A percentile compares a stretch with the other conserved stretches of the same genome.
phyloP scores from a whole-genome alignment of 1,140 invertebrate species.

The Diachasma alloeum region DNA sequence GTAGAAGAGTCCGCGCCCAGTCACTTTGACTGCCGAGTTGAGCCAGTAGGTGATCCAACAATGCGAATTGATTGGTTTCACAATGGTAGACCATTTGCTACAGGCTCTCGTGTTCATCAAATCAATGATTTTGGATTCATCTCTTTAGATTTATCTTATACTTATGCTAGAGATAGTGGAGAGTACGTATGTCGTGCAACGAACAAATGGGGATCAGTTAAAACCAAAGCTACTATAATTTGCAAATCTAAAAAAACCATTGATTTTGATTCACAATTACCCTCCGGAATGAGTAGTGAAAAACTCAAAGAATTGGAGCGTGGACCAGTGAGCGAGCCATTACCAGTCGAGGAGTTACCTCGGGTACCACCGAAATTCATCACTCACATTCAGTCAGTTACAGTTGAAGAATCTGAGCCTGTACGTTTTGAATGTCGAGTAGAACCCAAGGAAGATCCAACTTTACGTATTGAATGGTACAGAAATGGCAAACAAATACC shows the following conservation, averaged over 20 bases:
- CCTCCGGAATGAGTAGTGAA: conserved; percentile 90
- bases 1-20: conserved; percentile 86
- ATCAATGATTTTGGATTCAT: conserved; percentile 95
- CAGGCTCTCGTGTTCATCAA: conserved; percentile 88
- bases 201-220: conserved; percentile 85
- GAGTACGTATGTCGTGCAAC: conserved; percentile 87
- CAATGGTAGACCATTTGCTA: conserved; percentile 88
- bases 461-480: conserved; percentile 91
- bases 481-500: conserved; percentile 88
- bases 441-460: conserved; percentile 94
- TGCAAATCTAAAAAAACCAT: conserved; percentile 88
- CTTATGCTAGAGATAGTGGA: conserved; percentile 84
- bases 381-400: conserved; percentile 82
- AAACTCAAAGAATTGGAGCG: conserved; percentile 92
- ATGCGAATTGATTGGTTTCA: conserved; percentile 96
- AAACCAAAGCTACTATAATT: conserved; percentile 83
- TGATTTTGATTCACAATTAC: conserved; percentile 91
- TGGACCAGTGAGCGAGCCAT: conserved; percentile 75
- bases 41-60: conserved; percentile 84
- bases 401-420: conserved; percentile 87
- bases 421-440: conserved; percentile 95
- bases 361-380: conserved; percentile 83
- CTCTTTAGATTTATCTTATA: conserved; percentile 86
- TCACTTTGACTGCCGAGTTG: conserved; percentile 91
- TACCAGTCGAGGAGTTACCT: conserved; percentile 73